Conservation (phyloP, 2,888 invertebrate species). For the Geotrupes spiniger region DNA sequence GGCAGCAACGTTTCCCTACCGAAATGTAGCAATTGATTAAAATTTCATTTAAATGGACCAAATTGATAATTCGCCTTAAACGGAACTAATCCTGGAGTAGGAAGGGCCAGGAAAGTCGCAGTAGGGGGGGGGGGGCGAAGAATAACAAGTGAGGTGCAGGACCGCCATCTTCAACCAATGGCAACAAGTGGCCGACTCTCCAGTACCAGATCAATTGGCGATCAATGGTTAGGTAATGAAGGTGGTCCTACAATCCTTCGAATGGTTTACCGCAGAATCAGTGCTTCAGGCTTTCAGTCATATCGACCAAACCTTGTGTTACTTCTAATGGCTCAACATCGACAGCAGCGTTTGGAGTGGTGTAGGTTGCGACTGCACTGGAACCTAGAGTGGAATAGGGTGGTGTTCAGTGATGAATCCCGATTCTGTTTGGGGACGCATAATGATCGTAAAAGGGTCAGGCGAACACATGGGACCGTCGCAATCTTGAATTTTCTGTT, state of each 20-base stretch:
- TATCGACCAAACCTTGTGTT: neutral
- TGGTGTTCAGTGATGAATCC: slow-evolving; percentile 9
- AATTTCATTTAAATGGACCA: no score
- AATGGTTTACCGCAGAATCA: neutral
- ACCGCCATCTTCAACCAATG: slow-evolving; percentile 3
- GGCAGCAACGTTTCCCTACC: neutral
- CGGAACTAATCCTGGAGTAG: no score
- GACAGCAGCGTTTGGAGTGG: neutral
- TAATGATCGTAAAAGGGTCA: neutral
- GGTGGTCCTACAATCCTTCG: neutral
- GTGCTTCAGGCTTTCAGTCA: neutral
- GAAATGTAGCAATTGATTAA: slow-evolving; percentile 1
- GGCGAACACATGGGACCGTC: neutral
- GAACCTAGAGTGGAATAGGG: slow-evolving; percentile 3
- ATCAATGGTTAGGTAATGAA: slow-evolving; percentile 5
- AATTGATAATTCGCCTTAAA: no score
- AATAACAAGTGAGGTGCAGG: slow-evolving; percentile 6
- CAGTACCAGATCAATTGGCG: slow-evolving; percentile 6
- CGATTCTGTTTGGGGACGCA: slow-evolving; percentile 4
- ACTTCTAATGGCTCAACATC: neutral
- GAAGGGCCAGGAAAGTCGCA: no score
- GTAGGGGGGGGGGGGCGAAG: slow-evolving; percentile 6
- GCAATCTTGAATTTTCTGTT: neutral
- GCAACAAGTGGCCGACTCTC: slow-evolving; percentile 1
- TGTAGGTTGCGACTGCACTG: neutral